A percentile compares a stretch with the other conserved stretches of the same genome.
Conservation (phyloP, 2,888 invertebrate genomes). For the Himalopsyche kuldschensis region DNA sequence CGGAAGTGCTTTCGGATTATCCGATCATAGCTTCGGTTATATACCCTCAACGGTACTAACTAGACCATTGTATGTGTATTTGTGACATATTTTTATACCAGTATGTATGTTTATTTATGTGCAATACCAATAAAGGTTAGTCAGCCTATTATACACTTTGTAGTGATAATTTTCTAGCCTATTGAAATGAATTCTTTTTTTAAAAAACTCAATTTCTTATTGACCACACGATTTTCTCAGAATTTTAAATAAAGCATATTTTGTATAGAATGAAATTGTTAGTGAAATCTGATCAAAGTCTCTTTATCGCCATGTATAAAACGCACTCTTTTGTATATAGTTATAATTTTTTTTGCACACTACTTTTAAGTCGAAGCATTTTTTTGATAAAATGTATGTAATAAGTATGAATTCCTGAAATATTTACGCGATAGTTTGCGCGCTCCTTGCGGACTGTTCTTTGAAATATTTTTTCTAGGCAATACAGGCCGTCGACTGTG, state of each 20-base stretch:
- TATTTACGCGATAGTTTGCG: background rate
- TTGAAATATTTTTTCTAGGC: background rate
- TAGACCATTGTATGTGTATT: background rate
- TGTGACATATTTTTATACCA: background rate
- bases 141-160: background rate
- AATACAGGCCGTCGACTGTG: background rate
- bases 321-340: background rate
- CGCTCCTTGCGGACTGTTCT: background rate
- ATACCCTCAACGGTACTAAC: background rate
- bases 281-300: background rate
- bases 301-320: background rate
- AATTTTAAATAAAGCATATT: background rate
- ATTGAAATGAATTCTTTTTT: background rate
- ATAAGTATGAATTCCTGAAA: background rate
- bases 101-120: background rate
- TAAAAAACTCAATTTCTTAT: background rate
- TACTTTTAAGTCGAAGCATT: background rate
- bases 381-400: background rate
- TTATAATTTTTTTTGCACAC: background rate
- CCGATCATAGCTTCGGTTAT: background rate
- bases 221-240: background rate
- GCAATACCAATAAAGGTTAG: background rate
- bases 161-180: background rate
- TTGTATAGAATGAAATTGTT: background rate
- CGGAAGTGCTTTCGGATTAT: background rate